Conservation (phyloP, 2,888 invertebrate genomes). For the Schrankia costaestrigalis region DNA sequence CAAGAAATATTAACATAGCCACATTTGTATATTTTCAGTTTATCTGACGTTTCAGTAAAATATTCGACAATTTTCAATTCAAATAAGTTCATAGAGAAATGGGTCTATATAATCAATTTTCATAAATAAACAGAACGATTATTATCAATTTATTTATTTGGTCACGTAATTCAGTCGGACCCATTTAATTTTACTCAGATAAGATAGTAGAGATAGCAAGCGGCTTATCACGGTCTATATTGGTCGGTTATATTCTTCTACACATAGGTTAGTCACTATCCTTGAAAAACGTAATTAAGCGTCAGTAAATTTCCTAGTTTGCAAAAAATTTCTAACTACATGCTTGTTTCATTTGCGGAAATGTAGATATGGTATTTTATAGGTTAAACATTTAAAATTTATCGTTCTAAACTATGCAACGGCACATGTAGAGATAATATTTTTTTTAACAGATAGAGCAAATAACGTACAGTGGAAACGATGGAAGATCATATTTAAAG, state of each 20-base stretch:
- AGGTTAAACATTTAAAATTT: background rate
- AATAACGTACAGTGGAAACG: too few relatives aligned
- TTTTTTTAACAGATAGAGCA: too few relatives aligned
- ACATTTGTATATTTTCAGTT: too few relatives aligned
- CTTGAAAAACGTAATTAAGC: slow-evolving; percentile 27
- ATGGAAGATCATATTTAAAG: too few relatives aligned
- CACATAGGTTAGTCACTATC: slow-evolving; percentile 21
- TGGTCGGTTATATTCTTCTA: slow-evolving; percentile 31
- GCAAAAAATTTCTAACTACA: slow-evolving; percentile 21
- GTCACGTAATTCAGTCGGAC: slow-evolving; percentile 55
- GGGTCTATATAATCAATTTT: too few relatives aligned
- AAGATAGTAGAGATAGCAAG: slow-evolving; percentile 61
- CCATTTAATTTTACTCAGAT: slow-evolving; percentile 64
- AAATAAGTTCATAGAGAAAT: too few relatives aligned
- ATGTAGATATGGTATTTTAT: slow-evolving; percentile 5
- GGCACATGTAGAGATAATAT: too few relatives aligned
- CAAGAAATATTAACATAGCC: too few relatives aligned
- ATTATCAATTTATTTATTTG: slow-evolving; percentile 57
- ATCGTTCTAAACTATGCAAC: too few relatives aligned
- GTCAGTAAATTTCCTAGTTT: slow-evolving; percentile 23
- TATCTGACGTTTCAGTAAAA: too few relatives aligned
- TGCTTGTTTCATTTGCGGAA: background rate
- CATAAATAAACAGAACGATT: too few relatives aligned
- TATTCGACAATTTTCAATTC: too few relatives aligned
- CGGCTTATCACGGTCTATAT: slow-evolving; percentile 42